These are phyloP conservation scores for Plagodis dolabraria DNA, from an alignment of 2,888 invertebrate species.

Conservation along the genomic window DNA sequence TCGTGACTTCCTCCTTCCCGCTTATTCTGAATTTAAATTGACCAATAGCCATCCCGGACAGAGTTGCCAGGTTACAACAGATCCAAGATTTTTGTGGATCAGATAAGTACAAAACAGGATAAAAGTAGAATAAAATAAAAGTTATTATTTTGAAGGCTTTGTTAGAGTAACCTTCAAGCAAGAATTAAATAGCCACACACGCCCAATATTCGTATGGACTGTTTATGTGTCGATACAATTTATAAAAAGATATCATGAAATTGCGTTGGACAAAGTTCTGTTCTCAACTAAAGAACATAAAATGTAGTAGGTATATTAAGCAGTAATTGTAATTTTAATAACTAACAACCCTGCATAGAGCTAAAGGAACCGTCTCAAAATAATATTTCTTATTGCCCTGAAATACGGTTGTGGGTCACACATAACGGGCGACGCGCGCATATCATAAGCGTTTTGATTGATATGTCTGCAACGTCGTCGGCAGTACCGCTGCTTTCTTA, in stretches of 20 bases:
- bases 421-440: slow-evolving; percentile 56
- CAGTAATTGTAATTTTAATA: slow-evolving; percentile 6
- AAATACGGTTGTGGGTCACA: slow-evolving; percentile 51
- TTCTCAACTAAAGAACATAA: not conserved
- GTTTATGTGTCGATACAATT: too few relatives aligned
- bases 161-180: too few relatives aligned
- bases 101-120: not conserved
- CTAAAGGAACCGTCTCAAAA: slow-evolving; percentile 41
- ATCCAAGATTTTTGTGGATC: slow-evolving; percentile 2
- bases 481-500: slow-evolving; percentile 79
- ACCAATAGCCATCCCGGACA: slow-evolving; percentile 70
- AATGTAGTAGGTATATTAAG: not conserved
- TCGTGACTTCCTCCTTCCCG: slow-evolving; percentile 83
- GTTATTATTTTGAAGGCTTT: too few relatives aligned
- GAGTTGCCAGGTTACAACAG: slow-evolving; percentile 25
- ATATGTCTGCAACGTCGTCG: slow-evolving; percentile 75
- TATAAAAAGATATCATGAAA: too few relatives aligned
- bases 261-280: too few relatives aligned
- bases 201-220: too few relatives aligned
- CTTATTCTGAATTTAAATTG: slow-evolving; percentile 83
- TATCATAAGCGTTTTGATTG: slow-evolving; percentile 80
- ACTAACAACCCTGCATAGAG: slow-evolving; percentile 22
- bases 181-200: too few relatives aligned
- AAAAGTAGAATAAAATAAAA: too few relatives aligned
- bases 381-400: slow-evolving; percentile 52